Percentiles rank a stretch among this genome's conserved stretches.
These are phyloP conservation scores for Nicator chloris DNA, from an alignment of 2,113 vertebrate species.

Conservation along the genomic window DNA sequence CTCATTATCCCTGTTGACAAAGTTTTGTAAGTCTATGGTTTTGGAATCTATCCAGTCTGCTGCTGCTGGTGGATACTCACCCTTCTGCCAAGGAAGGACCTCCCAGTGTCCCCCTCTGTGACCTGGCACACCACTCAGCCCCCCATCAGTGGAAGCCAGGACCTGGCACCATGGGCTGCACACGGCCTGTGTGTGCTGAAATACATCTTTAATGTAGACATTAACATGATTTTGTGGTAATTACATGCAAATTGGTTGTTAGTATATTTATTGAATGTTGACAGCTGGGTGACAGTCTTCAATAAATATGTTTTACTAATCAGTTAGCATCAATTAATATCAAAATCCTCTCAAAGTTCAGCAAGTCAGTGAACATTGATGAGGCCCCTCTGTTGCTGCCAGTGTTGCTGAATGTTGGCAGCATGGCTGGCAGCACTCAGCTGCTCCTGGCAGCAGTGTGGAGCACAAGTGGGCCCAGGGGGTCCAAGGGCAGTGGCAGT, in stretches of 20 bases:
- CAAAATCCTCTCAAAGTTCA: not conserved
- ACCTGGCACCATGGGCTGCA: rapidly evolving
- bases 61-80: not conserved
- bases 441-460: rapidly evolving
- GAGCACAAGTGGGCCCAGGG: not conserved
- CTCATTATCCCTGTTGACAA: not conserved
- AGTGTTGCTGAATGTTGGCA: rapidly evolving
- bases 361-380: not conserved
- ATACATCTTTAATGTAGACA: constrained; percentile 1
- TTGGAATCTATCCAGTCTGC: not conserved
- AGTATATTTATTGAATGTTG: constrained; percentile 42
- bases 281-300: constrained; percentile 17
- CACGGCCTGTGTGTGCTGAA: not conserved
- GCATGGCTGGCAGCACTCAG: not conserved
- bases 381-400: not conserved
- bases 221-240: not conserved
- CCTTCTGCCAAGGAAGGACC: not conserved
- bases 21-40: not conserved
- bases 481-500: not conserved
- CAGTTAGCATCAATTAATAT: constrained; percentile 44
- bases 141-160: rapidly evolving
- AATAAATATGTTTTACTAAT: constrained; percentile 47
- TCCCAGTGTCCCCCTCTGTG: not conserved
- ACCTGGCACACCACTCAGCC: not conserved
- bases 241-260: constrained; percentile 32